Evolutionary conservation across 2,797 vertebrate species (phyloP), one percentile per base, ranked within the genome.

Genomic region (Poecile montanus): DNA sequence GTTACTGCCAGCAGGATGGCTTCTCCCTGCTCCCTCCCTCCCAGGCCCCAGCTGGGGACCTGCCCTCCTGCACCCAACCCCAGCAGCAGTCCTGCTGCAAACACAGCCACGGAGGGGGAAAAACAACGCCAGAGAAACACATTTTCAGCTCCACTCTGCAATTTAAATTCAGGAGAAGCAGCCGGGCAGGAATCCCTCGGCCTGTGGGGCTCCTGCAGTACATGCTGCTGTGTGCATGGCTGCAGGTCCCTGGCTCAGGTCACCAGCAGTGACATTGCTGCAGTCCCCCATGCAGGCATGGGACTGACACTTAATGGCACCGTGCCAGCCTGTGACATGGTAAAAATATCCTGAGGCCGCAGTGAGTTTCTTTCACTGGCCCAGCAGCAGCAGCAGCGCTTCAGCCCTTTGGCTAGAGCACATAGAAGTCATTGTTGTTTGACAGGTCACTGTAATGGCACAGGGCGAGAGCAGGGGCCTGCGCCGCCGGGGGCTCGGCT

Each of bases 391-490:
- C 8, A 27, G 32, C 2, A 1, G 53, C 8, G 38, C 65, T 1
- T 60, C 42, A 27, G 15, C 13, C 54, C 4, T 1, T 4, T 6
- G 15, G 86, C 94, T 96, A 98, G 80, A 98, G 96, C 29, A 98
- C 95, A 1, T 98, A 98, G 94, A 98, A 98, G 96, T 98, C 98
- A 0, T 98, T 98, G 96, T 98, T 98, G 95, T 98, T 98, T 2
- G 98, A 98, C 60, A 98, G 88, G 89, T 98, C 97, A 9, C 97
- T 97, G 89, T 98, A 98, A 71, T 97, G 98, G 90, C 97, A 98
- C 77, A 97, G 96, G 58, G 97, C 94, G 0, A 98, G 98, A 8
- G 97, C 60, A 0, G 98, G 92, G 34, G 89, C 95, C 79, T 97
- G 98, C 6, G 97, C 68, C 1, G 75, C 40, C 0, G 72, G 81